Evolutionary conservation across 2,113 vertebrate species (phyloP), one percentile per base, ranked within the genome.

Genomic region (Proteles cristata): DNA sequence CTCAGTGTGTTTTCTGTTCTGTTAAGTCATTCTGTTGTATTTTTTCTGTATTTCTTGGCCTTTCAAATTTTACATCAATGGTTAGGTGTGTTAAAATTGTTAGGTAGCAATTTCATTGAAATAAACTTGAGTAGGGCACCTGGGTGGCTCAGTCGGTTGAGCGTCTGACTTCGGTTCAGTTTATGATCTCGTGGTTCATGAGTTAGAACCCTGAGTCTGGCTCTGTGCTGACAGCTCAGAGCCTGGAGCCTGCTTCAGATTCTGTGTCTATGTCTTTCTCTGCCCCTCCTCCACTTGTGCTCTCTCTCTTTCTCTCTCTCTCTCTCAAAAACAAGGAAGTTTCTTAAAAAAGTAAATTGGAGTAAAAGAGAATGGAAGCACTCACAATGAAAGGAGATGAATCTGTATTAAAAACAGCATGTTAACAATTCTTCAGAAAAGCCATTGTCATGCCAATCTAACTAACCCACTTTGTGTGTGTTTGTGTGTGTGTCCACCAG

Each of bases 381-480:
- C n/a, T 58, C n/a, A 88, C 21, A 90, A 53, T 86, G 39, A 63
- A 89, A 90, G 80, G n/a, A 58, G 58, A 68, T 76, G 15, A 50
- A 35, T 76, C 25, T 53, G 8, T 61, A 82, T 45, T 90, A 94
- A 81, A 87, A 92, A 58, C 33, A 50, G 55, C 10, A 88, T 50
- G 86, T 84, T 90, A 85, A 81, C 28, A 76, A 93, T 86, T 73
- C 73, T 53, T 69, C 68, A 74, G 48, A 81, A 80, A 92, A 90
- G 17, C 23, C 19, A n/a, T 28, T 74, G 7, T 61, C 31, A 33
- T 25, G 1, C 1, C 25, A 89, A 55, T 68, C 33, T 68, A 66
- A 58, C 35, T 74, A 89, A 96, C 12, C 73, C 10, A 53, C 5
- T 69, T 19, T 12, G 0, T 83, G 33, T 81, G 25, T 80, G 53